Evolutionary conservation across 2,797 vertebrate genomes (phyloP), one percentile per base, ranked within the genome.

Genomic region (Limosa lapponica): DNA sequence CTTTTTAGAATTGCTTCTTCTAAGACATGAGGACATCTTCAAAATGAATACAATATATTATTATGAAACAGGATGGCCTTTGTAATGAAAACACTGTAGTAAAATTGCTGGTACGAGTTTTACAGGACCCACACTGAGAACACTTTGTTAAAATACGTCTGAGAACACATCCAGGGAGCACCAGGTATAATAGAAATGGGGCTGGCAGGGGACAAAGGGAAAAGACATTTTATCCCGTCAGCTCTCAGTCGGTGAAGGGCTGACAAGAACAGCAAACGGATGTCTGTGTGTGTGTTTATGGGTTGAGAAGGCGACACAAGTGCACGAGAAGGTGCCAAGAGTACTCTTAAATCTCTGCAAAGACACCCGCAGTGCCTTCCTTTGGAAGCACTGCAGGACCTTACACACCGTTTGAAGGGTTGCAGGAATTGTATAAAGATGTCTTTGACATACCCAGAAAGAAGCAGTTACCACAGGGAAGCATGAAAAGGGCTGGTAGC

Each of bases 21-120:
- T 96, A 97, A 97, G 97, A 87, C 64, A 37, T 58, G 78, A 95
- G 72, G 78, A 61, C 25, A 94, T 72, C 95, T 94, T 97, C 88
- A 96, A 91, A 88, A 96, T 65, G 95, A 95, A 97, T 94, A 95
- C 19, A 94, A 87, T 74, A 74, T 79, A 70, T 96, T 88, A 87
- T 64, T 80, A 90, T 95, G 79, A 95, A 96, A 96, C 83, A 57
- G 27, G 59, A 85, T 95, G 72, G 75, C 49, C 93, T 96, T 96
- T 94, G 58, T 95, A 82, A 88, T 95, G 95, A 87, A 96, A 97
- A 96, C 93, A 94, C 49, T 48, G 67, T 65, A 87, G 88, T 89
- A 81, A 96, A 95, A 92, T 46, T 94, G 72, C 87, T 96, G 84
- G 43, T 44, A 79, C 1, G 49, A 89, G n/a, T 97, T 94, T 95